Base-by-base conservation (phyloP, 1,140 invertebrate genomes). In the Campoletis sonorensis region DNA sequence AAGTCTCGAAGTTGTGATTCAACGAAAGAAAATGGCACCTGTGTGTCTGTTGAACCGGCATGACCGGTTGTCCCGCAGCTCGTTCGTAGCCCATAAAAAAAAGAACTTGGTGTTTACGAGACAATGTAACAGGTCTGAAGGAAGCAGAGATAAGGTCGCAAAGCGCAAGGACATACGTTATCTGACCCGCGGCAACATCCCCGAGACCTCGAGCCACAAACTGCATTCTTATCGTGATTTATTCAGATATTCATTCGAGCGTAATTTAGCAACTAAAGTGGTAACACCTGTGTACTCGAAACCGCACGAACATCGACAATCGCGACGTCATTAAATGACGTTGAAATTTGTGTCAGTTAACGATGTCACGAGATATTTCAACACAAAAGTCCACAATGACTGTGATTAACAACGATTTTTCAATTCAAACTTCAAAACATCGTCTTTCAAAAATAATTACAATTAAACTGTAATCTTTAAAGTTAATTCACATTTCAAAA, bases 181-280 rank as follows among this genome's bases (percentile, higher is more conserved):
- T 86, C 83, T 83, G 75, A 77, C 84, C 75, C 51, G 72, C 49
- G 71, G n/a, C 23, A 75, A 75, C 23, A 75, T 45, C 40, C 40
- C 30, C 30, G 7, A 45, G 58, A 64, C 58, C 18, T 58, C 30
- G 75, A 61, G 49, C 8, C 51, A 58, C 54, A 37, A 75, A 67
- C 26, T 67, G 58, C 68, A 79, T 61, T 61, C 21, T 82, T 86
- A 79, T 58, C 73, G 85, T 87, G 86, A 87, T 87, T 87, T 86
- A 87, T 86, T 81, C 85, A 87, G 70, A 79, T 68, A 79, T 58
- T 64, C 45, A 71, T 49, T 54, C 7, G 75, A 64, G 54, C 75
- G 75, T 77, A 77, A 27, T 40, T 61, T 23, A 64, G 75, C 54
- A 54, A 45, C 40, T 45, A 45, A 45, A 45, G 40, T 45, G 40